A percentile compares a stretch with the other conserved stretches of the same genome.
These are phyloP conservation scores for Matsumyia berberina DNA, from an alignment of 2,888 invertebrate genomes.

Conservation along the genomic window DNA sequence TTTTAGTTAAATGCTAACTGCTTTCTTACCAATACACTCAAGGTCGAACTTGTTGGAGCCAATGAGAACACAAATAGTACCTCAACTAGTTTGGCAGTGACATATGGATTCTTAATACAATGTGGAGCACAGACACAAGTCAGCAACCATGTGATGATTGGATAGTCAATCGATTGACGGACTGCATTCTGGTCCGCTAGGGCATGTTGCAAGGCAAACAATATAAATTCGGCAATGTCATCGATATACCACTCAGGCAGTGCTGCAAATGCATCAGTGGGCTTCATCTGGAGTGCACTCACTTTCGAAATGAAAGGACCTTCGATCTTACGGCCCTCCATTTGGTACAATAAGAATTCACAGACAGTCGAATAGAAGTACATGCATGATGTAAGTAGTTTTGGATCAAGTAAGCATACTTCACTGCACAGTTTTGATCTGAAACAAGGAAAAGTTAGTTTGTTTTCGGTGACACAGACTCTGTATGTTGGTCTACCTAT, in stretches of 20 bases:
- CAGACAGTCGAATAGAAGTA: constrained; percentile 95
- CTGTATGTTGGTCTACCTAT: constrained; percentile 84
- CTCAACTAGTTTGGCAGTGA: constrained; percentile 98
- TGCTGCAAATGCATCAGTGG: constrained; percentile 92
- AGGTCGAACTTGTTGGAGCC: constrained; percentile 86
- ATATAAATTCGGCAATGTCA: constrained; percentile 97
- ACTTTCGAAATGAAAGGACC: constrained; percentile 85
- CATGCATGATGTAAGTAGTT: constrained; percentile 91
- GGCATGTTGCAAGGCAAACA: constrained; percentile 94
- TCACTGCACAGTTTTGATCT: constrained; percentile 97
- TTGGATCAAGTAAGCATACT: constrained; percentile 93
- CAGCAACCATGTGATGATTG: constrained; percentile 94
- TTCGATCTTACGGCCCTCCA: constrained; percentile 86
- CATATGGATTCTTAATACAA: constrained; percentile 97
- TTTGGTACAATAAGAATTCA: constrained; percentile 89
- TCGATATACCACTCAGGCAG: constrained; percentile 99
- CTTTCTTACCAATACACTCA: constrained; percentile 82
- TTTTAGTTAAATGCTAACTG: neutral
- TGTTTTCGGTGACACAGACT: neutral
- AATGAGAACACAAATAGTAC: constrained; percentile 92
- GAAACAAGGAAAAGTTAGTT: constrained; percentile 1
- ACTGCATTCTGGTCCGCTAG: constrained; percentile 87
- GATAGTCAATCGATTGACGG: constrained; percentile 91
- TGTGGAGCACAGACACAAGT: constrained; percentile 95
- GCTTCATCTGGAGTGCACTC: constrained; percentile 86